phyloP scores from a whole-genome alignment of 2,888 invertebrate genomes.

The Physocephala rufipes region DNA sequence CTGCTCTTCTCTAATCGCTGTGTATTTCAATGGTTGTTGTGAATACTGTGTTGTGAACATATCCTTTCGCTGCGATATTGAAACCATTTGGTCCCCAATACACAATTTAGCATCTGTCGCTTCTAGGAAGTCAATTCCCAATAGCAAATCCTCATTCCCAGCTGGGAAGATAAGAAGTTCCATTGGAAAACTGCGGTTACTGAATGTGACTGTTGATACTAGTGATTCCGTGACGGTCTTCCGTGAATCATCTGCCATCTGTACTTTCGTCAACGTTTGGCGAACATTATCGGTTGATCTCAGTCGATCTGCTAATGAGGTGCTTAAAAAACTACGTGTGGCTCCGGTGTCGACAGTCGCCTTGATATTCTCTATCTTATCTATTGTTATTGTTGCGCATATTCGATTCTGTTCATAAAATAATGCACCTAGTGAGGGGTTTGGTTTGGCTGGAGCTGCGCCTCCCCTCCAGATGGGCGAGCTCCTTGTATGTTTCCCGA shows the following conservation, averaged over 20 bases:
- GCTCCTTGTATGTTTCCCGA: not conserved
- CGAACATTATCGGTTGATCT: too few relatives aligned
- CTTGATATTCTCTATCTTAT: not conserved
- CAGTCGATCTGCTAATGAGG: too few relatives aligned
- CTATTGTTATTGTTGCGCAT: not conserved
- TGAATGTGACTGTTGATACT: not conserved
- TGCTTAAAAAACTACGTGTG: not conserved
- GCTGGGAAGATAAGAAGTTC: not conserved
- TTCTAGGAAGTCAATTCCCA: too few relatives aligned
- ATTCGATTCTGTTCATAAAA: not conserved
- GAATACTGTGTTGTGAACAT: not conserved
- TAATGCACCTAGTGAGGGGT: not conserved
- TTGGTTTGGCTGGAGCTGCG: not conserved
- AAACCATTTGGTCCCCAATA: not conserved
- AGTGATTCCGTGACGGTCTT: not conserved
- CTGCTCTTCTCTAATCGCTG: too few relatives aligned
- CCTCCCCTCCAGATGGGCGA: not conserved
- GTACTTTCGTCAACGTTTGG: too few relatives aligned
- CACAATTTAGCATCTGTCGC: not conserved
- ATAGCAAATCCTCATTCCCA: too few relatives aligned
- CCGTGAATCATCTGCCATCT: too few relatives aligned
- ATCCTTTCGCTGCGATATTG: not conserved
- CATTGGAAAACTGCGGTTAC: not conserved
- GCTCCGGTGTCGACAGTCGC: not conserved
- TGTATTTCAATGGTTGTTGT: not conserved